Evolutionary conservation across 92 coral and sea anemone species (phyloP), one percentile per base, ranked within the genome.

Genomic region (Chrysogorgia sp.): DNA sequence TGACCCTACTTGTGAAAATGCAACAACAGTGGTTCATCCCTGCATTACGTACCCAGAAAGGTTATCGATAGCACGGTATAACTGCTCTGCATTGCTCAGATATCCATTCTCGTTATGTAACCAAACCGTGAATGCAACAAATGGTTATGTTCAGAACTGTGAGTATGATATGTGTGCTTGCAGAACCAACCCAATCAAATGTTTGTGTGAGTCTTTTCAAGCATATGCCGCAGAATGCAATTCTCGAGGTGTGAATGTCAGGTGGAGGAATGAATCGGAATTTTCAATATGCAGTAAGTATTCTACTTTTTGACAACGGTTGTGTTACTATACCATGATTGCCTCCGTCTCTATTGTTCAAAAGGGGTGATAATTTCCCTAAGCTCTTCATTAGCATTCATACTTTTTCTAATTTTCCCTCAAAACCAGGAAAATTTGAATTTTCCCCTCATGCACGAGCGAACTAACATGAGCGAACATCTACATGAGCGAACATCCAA

Each of bases 1-100:
- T 41, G 75, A 68, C 45, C 75, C 75, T 1, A 28, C n/a, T 10
- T 71, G 77, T 52, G 62, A 71, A 21, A 30, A 71, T 71, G 77
- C 77, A 9, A 71, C 45, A 1, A 28, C 20, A 30, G 77, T 71
- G 24, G 24, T 0, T 12, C 37, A 71, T 52, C 62, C 77, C 3
- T 71, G 77, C 17, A 35, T 21, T 8, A 56, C 22, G 17, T 10
- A 48, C 15, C 47, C 63, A 29, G 62, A 71, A n/a, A 69, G 60
- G 17, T 19, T 19, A 32, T 24, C 37, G 1, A 69, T 24, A 23
- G 76, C 76, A 0, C n/a, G 20, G 17, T 12, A 17, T 25, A 69
- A 69, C 32, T 69, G 76, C 47, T 69, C 76, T 10, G 76, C 76
- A 2, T 49, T 69, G 17, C 10, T 31, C n/a, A 19, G 22, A 1